Base-by-base conservation (phyloP, 2,113 vertebrate species). In the Rynchops niger region DNA sequence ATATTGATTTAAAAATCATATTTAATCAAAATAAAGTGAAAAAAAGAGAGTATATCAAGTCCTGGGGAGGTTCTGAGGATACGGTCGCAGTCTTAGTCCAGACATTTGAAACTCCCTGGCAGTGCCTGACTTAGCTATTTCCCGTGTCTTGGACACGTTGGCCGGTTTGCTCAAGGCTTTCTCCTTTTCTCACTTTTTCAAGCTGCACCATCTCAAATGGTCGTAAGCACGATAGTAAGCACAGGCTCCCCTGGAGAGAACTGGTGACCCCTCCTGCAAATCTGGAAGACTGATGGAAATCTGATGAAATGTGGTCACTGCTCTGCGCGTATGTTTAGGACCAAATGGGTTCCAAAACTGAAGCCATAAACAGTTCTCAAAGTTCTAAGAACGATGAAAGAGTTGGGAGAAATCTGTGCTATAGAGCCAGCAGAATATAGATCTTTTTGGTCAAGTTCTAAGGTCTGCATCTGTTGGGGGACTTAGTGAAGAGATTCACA, bases 181-280 rank as follows among this genome's bases (percentile, higher is more conserved):
- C 20, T 70, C 30, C 9, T 56, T 88, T 66, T 61, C 29, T 86
- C 38, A 53, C 5, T 53, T n/a, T 82, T 61, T 56, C 40, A 69
- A 34, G 23, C 23, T 67, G 10, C 26, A 66, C 18, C 20, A 15
- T 38, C 30, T 62, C 45, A 58, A 83, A 49, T n/a, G 11, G 22
- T 56, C 14, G 56, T 43, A 63, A 80, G 43, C 18, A 38, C 29
- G 65, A 21, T 9, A 36, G 43, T 27, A 69, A 81, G 9, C 10
- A 43, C 8, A 80, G 10, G 4, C 2, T 23, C 15, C 25, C 15
- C 25, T 36, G 21, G 26, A 49, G 13, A 15, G 5, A 90, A 79
- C 15, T 38, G 8, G 19, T 55, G 16, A 71, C 3, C 1, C 2
- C 6, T 72, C 11, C 18, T 0, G 0, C 45, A 85, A n/a, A 72